Conservation (phyloP, 92 coral and sea anemone genomes). For the Pocillopora grandis region DNA sequence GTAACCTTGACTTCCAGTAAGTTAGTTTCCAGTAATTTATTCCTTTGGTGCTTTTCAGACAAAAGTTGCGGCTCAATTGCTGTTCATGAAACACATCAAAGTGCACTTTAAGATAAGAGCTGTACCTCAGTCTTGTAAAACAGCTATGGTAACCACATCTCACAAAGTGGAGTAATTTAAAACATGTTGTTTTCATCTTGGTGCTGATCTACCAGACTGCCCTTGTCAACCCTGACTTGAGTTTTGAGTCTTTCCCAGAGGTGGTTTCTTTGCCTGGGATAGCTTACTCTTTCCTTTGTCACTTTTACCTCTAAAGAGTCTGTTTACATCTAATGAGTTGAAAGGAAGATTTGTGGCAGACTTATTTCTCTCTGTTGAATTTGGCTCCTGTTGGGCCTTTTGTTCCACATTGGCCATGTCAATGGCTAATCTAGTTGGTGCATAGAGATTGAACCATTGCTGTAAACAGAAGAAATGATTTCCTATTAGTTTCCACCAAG, state of each 20-base stretch:
- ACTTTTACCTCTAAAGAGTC: slow-evolving; percentile 85
- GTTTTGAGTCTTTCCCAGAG: slow-evolving; percentile 31
- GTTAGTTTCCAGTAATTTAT: too few species aligned
- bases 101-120: too few species aligned
- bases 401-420: slow-evolving; percentile 51
- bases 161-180: too few species aligned
- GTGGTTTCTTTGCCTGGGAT: slow-evolving; percentile 73
- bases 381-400: slow-evolving; percentile 30
- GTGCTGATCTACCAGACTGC: slow-evolving; percentile 31
- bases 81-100: too few species aligned
- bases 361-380: slow-evolving; percentile 24
- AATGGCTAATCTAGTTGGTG: slow-evolving; percentile 84
- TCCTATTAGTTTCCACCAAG: neutral
- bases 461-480: slow-evolving; percentile 5
- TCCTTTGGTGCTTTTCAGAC: too few species aligned
- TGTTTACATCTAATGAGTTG: slow-evolving; percentile 71
- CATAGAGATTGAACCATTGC: slow-evolving; percentile 99
- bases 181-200: slow-evolving; percentile 33
- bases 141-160: too few species aligned
- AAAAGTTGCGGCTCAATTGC: too few species aligned
- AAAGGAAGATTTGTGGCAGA: slow-evolving; percentile 32
- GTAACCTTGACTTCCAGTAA: too few species aligned
- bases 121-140: too few species aligned
- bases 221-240: slow-evolving; percentile 43
- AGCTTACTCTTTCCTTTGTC: slow-evolving; percentile 71